These are phyloP conservation scores for Vireo griseus DNA, from an alignment of 2,797 vertebrate genomes.

Conservation along the genomic window DNA sequence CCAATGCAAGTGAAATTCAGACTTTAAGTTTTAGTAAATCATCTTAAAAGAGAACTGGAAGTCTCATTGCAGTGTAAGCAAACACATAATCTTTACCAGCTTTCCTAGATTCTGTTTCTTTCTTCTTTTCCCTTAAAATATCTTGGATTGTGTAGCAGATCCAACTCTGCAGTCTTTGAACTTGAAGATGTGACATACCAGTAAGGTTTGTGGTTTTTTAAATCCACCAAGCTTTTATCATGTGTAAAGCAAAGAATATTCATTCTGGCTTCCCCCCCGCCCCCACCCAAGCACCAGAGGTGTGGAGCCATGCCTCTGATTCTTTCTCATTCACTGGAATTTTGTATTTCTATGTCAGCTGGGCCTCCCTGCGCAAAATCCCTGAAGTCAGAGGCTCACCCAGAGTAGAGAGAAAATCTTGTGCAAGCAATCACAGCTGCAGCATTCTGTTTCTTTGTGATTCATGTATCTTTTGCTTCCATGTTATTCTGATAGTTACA, in stretches of 20 bases:
- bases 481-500: neutral
- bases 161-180: neutral
- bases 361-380: neutral
- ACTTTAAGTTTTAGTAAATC: neutral
- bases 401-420: neutral
- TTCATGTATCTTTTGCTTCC: rapidly evolving
- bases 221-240: neutral
- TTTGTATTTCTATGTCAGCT: conserved; percentile 33
- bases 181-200: neutral
- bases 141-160: neutral
- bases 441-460: neutral
- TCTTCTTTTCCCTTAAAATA: neutral
- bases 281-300: neutral
- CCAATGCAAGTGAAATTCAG: neutral
- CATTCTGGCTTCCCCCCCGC: neutral
- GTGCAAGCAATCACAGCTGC: neutral
- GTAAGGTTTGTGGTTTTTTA: neutral
- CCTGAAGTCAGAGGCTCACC: neutral
- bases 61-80: neutral
- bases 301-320: neutral
- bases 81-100: neutral
- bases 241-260: neutral
- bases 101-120: neutral
- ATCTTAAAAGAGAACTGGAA: neutral
- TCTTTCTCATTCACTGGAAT: neutral